Evolutionary conservation across 2,797 vertebrate species (phyloP), one percentile per base, ranked within the genome.

Genomic region (Microctenopoma stevenorrisi): DNA sequence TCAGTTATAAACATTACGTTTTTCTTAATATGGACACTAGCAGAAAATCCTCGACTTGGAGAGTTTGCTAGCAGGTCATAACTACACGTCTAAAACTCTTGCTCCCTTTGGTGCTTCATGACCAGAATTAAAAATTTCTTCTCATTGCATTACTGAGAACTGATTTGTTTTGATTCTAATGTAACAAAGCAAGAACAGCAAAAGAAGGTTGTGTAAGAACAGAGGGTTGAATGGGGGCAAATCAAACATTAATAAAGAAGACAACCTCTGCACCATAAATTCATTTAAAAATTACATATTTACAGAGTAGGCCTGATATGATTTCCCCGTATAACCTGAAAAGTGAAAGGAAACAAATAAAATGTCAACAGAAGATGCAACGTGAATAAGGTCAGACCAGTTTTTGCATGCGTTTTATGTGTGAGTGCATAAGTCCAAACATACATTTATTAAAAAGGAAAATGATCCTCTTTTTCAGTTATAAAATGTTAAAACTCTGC

Each of bases 211-310:
- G 13, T 42, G 38, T 35, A 64, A 70, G 25, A 77, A 54, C 53
- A 63, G 66, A 37, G 52, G 65, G 30, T 25, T 42, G 66, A 58
- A 58, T 30, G 53, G 52, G 43, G 35, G n/a, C 28, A 69, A 64
- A 70, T 77, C 1, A 75, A 74, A 75, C 65, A 65, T 77, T 58
- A 76, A 33, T 68, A 53, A 59, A 42, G 72, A 76, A 61, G 28
- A 22, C 33, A 66, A 75, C 59, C 38, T 7, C 30, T 73, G 50
- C 64, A 79, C 52, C 57, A 79, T 71, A 66, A 68, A 53, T 81
- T 74, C 25, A 81, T 76, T 62, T 74, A 28, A 46, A 69, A 80
- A 81, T 77, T 43, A 77, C 57, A 77, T 67, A 69, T 68, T 83
- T 66, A 38, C 58, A 35, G 25, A 74, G 44, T 14, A 76, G 47